Evolutionary conservation across 2,797 vertebrate species (phyloP), one percentile per base, ranked within the genome.

Genomic region (Hipposideros larvatus): DNA sequence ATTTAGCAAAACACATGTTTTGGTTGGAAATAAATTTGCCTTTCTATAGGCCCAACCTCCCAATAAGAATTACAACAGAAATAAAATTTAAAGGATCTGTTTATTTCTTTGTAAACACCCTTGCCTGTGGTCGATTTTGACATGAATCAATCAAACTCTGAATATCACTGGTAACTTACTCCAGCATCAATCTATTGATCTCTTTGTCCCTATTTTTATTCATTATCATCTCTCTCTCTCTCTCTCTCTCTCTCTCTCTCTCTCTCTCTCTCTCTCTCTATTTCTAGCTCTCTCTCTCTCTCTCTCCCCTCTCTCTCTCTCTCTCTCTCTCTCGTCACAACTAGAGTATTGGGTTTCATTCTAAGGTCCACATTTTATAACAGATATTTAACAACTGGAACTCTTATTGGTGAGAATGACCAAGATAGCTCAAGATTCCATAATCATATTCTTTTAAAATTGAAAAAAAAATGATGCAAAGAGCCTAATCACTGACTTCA

Each of bases 21-120:
- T 91, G 31, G 55, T 68, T 88, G 37, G 48, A 73, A 65, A 87
- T 84, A 11, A 91, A 78, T 94, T 92, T 91, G 51, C 48, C 53
- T 87, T 96, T 82, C 75, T 91, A 10, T 9, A 21, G 48, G 59
- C 21, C 51, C 65, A 94, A 68, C 0, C 37, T 61, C 57, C 48
- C 74, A 95, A 63, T 61, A 95, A 93, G 28, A 92, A 91, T 73
- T 80, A 87, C 16, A 92, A 59, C 75, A 79, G 87, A 94, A 96
- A 80, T 87, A 71, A 92, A 92, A 94, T 77, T 16, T 65, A 65
- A 55, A 59, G 13, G 48, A 87, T 73, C 82, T 94, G 7, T 90
- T 94, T 87, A 34, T 95, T 94, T 96, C 37, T 70, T 91, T 84
- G 70, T 37, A 14, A 87, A 59, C 48, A 90, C 7, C 4, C 41